These are phyloP conservation scores for Alouatta palliata DNA, from an alignment of 2,113 vertebrate species.

Conservation along the genomic window DNA sequence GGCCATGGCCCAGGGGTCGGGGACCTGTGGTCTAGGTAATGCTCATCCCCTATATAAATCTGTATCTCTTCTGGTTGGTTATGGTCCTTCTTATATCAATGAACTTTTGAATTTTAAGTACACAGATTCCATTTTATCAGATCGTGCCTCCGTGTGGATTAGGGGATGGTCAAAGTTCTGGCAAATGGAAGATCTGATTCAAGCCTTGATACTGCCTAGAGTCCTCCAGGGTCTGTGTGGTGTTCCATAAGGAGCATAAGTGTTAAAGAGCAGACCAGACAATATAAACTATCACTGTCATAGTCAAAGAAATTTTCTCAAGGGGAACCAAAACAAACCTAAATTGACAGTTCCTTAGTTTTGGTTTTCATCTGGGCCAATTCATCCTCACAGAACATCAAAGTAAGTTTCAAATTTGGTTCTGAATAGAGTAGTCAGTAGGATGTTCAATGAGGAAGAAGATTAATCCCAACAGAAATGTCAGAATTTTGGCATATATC, in stretches of 20 bases:
- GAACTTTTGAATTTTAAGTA: background rate
- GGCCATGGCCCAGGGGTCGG: too few relatives aligned
- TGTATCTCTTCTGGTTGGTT: background rate
- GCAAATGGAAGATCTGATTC: background rate
- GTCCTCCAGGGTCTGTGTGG: too few relatives aligned
- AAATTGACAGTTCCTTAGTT: background rate
- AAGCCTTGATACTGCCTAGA: background rate
- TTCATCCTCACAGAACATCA: background rate
- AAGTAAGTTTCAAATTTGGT: background rate
- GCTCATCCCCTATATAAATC: background rate
- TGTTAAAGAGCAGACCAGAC: background rate
- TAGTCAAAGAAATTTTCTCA: background rate
- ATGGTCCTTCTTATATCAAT: background rate
- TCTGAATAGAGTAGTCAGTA: background rate
- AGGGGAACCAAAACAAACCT: background rate
- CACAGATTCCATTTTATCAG: background rate
- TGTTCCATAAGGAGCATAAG: background rate
- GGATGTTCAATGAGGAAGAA: background rate
- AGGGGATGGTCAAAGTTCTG: background rate
- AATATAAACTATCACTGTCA: background rate
- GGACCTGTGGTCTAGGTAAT: background rate
- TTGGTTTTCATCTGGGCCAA: background rate
- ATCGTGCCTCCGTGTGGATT: background rate
- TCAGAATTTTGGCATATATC: background rate
- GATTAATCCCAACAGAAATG: background rate